phyloP scores from a whole-genome alignment of 2,113 vertebrate genomes.

The Typhlomys cinereus region DNA sequence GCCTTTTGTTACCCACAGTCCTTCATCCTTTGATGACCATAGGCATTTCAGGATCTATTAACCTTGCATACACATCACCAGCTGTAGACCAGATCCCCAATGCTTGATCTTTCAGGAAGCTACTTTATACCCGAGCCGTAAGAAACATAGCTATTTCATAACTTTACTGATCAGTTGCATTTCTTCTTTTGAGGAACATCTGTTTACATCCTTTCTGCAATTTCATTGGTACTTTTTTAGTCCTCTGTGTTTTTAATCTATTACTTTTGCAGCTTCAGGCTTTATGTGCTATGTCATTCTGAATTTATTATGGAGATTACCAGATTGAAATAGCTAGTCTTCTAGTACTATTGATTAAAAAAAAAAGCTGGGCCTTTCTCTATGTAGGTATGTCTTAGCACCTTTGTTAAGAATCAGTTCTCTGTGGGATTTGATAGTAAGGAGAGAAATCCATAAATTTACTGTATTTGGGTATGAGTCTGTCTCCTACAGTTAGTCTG shows the following conservation, averaged over 20 bases:
- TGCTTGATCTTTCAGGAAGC: background rate
- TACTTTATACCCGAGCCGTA: background rate
- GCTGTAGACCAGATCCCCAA: too few species aligned
- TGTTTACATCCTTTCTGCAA: background rate
- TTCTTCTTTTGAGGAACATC: background rate
- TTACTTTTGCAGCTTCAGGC: background rate
- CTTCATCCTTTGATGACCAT: background rate
- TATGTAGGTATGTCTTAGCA: background rate
- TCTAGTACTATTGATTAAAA: background rate
- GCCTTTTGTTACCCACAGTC: background rate
- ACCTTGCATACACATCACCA: background rate
- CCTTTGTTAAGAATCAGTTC: background rate
- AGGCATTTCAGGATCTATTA: background rate
- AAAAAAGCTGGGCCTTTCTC: background rate
- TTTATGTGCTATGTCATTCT: background rate
- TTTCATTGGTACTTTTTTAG: background rate
- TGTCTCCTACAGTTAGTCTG: too few species aligned
- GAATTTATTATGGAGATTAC: background rate
- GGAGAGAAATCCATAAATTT: too few species aligned
- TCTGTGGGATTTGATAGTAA: too few species aligned
- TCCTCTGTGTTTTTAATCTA: background rate
- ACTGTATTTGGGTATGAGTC: too few species aligned
- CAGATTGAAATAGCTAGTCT: background rate
- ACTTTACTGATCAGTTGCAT: background rate
- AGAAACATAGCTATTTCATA: background rate